Base-by-base conservation (phyloP, 2,888 invertebrate species). In the Microctonus hyperodae region DNA sequence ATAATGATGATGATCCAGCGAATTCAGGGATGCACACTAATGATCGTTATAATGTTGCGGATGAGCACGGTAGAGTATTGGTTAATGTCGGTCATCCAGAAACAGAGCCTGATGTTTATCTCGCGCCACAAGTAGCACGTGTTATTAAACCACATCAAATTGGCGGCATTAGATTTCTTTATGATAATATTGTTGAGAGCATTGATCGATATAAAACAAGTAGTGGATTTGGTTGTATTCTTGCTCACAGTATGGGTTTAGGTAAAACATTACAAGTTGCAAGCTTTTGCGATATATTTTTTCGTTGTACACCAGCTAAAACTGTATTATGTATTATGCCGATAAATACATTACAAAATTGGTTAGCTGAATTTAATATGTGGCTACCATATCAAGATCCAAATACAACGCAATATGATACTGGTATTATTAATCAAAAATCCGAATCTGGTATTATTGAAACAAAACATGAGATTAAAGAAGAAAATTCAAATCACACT, bases 241-340 rank as follows among this genome's bases (percentile, higher is more conserved):
- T 99, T 62, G 98, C 98, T 0, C 98, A 99, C 86, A 97, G 97
- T 53, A 99, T 99, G 99, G 99, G 99, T 1, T 88, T 99, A 31
- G 99, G 99, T n/a, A 99, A 99, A 86, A 99, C 98, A 0, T 87
- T 99, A 67, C 96, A 94, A 86, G 93, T 98, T 65, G 94, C 98
- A 65, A 94, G 96, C 72, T 98, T 99, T 86, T 94, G 94, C 81
- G 98, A 99, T 85, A 92, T 98, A 77, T 97, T 98, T 85, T 88
- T 98, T 75, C 87, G 97, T 61, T 92, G 96, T 83, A 97, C 97
- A 0, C 88, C 88, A 25, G 94, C 95, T 5, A 94, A 91, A 82
- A 94, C 93, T 13, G 95, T 98, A 0, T 86, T 99, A 44, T 95
- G 97, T 79, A 97, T 99, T 73, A 98, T 98, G 90, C 99, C 99